Base-by-base conservation (phyloP, 2,113 vertebrate species). In the Poecile atricapillus region DNA sequence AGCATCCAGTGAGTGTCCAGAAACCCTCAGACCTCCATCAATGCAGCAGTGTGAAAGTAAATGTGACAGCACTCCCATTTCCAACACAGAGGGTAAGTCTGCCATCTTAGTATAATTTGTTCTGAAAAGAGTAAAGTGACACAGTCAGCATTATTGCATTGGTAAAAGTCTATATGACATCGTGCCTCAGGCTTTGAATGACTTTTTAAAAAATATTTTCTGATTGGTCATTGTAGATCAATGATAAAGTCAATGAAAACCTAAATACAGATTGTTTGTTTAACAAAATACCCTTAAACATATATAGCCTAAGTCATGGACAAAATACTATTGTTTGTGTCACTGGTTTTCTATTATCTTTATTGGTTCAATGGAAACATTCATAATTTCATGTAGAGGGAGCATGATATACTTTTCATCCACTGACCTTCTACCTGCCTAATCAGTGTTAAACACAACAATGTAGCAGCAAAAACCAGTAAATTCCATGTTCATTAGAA, bases 11-110 rank as follows among this genome's bases (percentile, higher is more conserved):
- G 99, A 99, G 47, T 99, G 99, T 92, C 85, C 98, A 43, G 99
- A 99, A 95, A 95, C 98, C 53, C 97, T 98, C 75, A 98, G 98
- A 35, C 99, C 99, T 89, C 95, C 98, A 84, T 98, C 97, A 82
- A 99, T 99, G 98, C 99, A 99, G 96, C 99, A 99, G 97, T 99
- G 99, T 93, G 99, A 99, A 97, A 99, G 99, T 97, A 99, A 99
- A 98, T 99, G 99, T 96, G 99, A 99, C 75, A 98, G 98, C 96
- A 98, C 98, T 62, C 99, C 99, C 47, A 98, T 99, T 97, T 97
- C 99, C 91, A 99, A 97, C 56, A 98, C 98, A 47, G 99, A 99
- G 97, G 99, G 99, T 99, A 96, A 98, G 98, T 97, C 75, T 92
- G 18, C 21, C 20, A 39, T 90, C 31, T 55, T 58, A 67, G 31